phyloP scores from a whole-genome alignment of 2,888 invertebrate genomes.

The Anthophora plumipes region DNA sequence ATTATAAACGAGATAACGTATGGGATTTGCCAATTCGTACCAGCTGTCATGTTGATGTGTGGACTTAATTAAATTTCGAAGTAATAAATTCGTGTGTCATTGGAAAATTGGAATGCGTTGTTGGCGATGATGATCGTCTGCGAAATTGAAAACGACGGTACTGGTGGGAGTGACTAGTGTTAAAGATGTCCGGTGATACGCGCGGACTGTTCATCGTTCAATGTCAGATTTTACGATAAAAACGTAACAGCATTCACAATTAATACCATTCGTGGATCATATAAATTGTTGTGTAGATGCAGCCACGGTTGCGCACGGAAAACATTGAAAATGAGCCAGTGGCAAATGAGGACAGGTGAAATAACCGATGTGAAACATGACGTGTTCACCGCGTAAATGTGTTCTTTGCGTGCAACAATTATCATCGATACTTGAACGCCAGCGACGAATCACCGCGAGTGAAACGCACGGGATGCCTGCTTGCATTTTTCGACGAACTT shows the following conservation, averaged over 20 bases:
- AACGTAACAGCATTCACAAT: slow-evolving; percentile 59
- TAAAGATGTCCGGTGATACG: neutral
- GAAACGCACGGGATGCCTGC: neutral
- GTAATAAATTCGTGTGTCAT: slow-evolving; percentile 38
- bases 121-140: neutral
- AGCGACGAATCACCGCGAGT: slow-evolving; percentile 12
- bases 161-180: slow-evolving; percentile 1
- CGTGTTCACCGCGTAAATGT: slow-evolving; percentile 59
- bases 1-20: slow-evolving; percentile 28
- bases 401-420: slow-evolving; percentile 63
- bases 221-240: slow-evolving; percentile 55
- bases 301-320: slow-evolving; percentile 59
- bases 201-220: slow-evolving; percentile 46
- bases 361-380: slow-evolving; percentile 70
- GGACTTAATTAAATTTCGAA: slow-evolving; percentile 42
- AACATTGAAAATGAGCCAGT: slow-evolving; percentile 72
- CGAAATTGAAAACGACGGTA: slow-evolving; percentile 12
- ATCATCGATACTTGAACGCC: slow-evolving; percentile 53
- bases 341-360: slow-evolving; percentile 68
- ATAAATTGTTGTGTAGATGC: slow-evolving; percentile 61
- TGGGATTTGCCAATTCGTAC: slow-evolving; percentile 1
- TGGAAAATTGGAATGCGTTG: slow-evolving; percentile 16
- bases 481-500: slow-evolving; percentile 17
- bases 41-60: neutral
- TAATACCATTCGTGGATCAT: slow-evolving; percentile 57